Conservation (phyloP, 2,888 invertebrate genomes). For the Drosophila neutralis region DNA sequence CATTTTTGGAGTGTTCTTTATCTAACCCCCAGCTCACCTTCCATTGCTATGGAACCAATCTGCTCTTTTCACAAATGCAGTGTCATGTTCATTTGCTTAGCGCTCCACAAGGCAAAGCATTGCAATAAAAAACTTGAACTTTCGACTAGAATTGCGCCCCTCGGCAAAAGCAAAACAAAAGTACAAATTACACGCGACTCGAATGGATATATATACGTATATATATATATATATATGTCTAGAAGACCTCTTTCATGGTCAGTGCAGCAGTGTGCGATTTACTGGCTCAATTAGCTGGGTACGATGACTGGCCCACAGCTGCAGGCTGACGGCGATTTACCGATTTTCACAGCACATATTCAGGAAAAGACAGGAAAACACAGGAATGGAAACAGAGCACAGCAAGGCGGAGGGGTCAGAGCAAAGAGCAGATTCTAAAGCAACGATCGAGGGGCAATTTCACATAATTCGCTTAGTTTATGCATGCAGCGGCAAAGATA, state of each 20-base stretch:
- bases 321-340: slow-evolving; percentile 29
- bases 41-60: not conserved
- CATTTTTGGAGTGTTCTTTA: not conserved
- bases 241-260: not conserved
- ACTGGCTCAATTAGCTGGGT: slow-evolving; percentile 71
- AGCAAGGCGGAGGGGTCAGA: not conserved
- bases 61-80: slow-evolving; percentile 10
- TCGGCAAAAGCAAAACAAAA: slow-evolving; percentile 31
- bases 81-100: slow-evolving; percentile 36
- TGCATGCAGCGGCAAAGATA: slow-evolving; percentile 61
- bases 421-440: slow-evolving; percentile 6
- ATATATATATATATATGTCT: not conserved
- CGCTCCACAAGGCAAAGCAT: slow-evolving; percentile 4
- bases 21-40: slow-evolving; percentile 18
- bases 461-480: slow-evolving; percentile 72
- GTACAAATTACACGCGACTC: slow-evolving; percentile 50
- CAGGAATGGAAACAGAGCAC: not conserved
- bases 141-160: slow-evolving; percentile 41
- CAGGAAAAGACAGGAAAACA: not conserved
- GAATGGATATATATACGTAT: slow-evolving; percentile 1
- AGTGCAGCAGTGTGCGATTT: slow-evolving; percentile 33
- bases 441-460: slow-evolving; percentile 43
- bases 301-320: slow-evolving; percentile 53
- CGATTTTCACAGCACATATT: slow-evolving; percentile 50
- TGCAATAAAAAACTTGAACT: slow-evolving; percentile 37